phyloP scores from a whole-genome alignment of 2,113 vertebrate genomes.

The Tetrax tetrax region DNA sequence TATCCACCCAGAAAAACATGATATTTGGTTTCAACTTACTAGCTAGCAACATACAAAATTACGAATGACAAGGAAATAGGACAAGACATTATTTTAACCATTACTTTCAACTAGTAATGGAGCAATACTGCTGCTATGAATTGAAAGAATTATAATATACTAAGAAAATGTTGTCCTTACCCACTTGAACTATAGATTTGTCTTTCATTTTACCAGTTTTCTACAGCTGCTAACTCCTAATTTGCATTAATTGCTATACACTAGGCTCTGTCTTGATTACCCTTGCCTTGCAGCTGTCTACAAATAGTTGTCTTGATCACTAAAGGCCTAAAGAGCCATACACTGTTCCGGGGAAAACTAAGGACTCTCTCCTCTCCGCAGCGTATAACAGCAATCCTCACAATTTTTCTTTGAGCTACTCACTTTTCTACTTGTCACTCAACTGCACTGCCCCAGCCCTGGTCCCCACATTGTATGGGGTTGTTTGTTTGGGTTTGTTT shows the following conservation, averaged over 20 bases:
- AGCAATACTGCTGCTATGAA: neutral
- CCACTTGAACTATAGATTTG: neutral
- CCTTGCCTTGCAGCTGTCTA: neutral
- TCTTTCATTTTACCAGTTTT: neutral
- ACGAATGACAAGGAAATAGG: neutral
- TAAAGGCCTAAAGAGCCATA: neutral
- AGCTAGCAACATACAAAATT: neutral
- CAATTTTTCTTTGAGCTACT: neutral
- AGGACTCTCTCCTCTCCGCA: neutral
- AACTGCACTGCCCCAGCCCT: neutral
- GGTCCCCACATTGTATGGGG: too few relatives aligned
- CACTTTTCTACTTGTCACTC: neutral
- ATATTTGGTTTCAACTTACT: neutral
- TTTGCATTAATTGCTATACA: neutral
- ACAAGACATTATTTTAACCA: neutral
- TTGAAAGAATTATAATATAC: neutral
- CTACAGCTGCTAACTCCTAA: neutral
- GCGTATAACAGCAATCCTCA: accelerated
- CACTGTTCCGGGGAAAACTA: neutral
- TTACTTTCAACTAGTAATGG: neutral
- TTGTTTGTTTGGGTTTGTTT: accelerated
- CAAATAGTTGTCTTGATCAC: neutral
- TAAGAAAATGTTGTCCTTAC: neutral
- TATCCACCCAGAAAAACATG: accelerated
- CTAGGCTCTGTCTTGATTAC: neutral